phyloP scores from a whole-genome alignment of 2,113 vertebrate species.

The Polypterus bichir region DNA sequence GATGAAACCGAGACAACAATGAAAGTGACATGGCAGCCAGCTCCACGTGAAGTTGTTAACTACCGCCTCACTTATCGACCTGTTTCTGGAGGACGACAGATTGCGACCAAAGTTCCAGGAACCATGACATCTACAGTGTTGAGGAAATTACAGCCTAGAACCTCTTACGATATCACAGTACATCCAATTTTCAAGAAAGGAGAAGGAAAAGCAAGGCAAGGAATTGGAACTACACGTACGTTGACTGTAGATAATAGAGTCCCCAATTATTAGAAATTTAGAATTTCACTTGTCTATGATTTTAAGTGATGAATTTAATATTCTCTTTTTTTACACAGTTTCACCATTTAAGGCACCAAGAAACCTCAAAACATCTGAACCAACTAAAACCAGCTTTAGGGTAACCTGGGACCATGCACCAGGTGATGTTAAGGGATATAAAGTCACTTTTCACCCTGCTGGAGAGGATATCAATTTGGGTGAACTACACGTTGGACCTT shows the following conservation, averaged over 20 bases:
- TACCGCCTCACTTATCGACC: constrained; percentile 75
- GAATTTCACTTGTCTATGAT: neutral
- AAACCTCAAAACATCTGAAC: constrained; percentile 88
- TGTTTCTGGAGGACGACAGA: constrained; percentile 50
- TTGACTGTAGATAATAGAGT: constrained; percentile 21
- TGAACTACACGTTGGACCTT: constrained; percentile 75
- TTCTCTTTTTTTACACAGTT: constrained; percentile 44
- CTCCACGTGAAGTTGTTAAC: constrained; percentile 65
- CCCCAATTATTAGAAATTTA: too few relatives aligned
- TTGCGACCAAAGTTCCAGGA: constrained; percentile 54
- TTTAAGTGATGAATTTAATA: neutral
- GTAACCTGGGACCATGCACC: constrained; percentile 88
- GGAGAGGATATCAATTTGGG: constrained; percentile 59
- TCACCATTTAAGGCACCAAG: constrained; percentile 80
- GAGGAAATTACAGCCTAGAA: constrained; percentile 65
- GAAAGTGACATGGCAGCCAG: constrained; percentile 67
- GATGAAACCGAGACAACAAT: constrained; percentile 76
- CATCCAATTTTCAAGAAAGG: constrained; percentile 75
- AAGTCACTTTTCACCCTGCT: constrained; percentile 77
- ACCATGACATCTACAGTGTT: constrained; percentile 54
- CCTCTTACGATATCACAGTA: constrained; percentile 70
- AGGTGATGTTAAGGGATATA: constrained; percentile 76
- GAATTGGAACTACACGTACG: constrained; percentile 89
- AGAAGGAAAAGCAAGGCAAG: constrained; percentile 86
- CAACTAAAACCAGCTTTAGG: constrained; percentile 80